phyloP scores from a whole-genome alignment of 2,888 invertebrate species.

The Dynastes grantii region DNA sequence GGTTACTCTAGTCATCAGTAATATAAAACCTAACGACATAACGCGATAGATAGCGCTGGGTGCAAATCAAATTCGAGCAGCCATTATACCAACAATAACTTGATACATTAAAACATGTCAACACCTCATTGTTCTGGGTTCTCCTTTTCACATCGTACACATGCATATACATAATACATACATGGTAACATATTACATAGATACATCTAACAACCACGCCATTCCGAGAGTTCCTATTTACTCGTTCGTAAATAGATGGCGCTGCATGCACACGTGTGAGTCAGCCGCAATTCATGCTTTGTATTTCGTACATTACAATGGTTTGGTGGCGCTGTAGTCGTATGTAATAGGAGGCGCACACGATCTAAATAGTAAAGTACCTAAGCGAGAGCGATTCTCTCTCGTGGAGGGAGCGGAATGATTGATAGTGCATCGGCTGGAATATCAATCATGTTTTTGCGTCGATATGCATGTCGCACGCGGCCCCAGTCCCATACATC shows the following conservation, averaged over 20 bases:
- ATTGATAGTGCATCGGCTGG: constrained; percentile 55
- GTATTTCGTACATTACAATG: too few species aligned
- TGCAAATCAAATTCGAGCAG: constrained; percentile 1
- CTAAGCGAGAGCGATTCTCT: not conserved
- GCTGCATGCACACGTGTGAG: too few species aligned
- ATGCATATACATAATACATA: too few species aligned
- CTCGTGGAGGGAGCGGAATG: constrained; percentile 41
- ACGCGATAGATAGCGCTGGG: not conserved
- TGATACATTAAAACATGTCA: constrained; percentile 18
- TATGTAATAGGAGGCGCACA: not conserved
- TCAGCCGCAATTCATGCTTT: too few species aligned
- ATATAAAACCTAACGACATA: too few species aligned
- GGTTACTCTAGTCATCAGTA: too few species aligned
- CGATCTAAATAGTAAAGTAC: not conserved
- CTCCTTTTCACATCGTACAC: too few species aligned
- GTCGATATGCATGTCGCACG: constrained; percentile 52
- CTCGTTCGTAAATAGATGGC: too few species aligned
- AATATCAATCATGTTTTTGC: constrained; percentile 59
- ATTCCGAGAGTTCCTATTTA: too few species aligned
- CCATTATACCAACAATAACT: constrained; percentile 11
- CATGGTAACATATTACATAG: too few species aligned
- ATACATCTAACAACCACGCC: too few species aligned
- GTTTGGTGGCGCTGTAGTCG: too few species aligned
- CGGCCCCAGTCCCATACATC: constrained; percentile 46
- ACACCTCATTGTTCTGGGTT: not conserved